Conservation (phyloP, 1,140 invertebrate species). For the Drosophila orosa region DNA sequence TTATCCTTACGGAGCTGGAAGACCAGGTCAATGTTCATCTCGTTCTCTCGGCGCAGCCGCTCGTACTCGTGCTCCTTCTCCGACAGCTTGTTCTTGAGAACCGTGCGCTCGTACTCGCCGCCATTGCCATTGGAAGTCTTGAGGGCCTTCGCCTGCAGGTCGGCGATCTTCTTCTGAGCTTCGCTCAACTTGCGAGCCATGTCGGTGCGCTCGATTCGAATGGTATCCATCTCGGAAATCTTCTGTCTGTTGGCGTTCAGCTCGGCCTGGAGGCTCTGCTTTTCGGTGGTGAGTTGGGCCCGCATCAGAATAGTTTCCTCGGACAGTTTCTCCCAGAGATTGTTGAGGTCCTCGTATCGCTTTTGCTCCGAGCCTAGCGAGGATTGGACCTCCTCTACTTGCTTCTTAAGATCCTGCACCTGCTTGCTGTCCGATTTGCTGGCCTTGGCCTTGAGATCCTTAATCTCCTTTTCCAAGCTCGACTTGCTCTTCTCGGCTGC, state of each 20-base stretch:
- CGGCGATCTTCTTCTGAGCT: conserved; percentile 87
- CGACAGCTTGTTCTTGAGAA: conserved; percentile 88
- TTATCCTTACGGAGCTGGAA: conserved; percentile 89
- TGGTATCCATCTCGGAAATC: conserved; percentile 68
- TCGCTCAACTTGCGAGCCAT: conserved; percentile 88
- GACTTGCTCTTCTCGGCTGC: conserved; percentile 85
- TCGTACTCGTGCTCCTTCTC: conserved; percentile 91
- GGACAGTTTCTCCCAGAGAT: conserved; percentile 92
- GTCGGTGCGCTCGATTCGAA: conserved; percentile 74
- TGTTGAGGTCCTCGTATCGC: conserved; percentile 91
- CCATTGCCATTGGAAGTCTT: conserved; percentile 83
- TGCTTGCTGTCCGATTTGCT: conserved; percentile 85
- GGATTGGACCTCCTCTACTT: conserved; percentile 87
- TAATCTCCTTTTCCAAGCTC: conserved; percentile 85
- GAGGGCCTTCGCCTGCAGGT: conserved; percentile 68
- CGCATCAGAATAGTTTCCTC: conserved; percentile 93
- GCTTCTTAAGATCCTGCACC: conserved; percentile 87
- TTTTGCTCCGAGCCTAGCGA: conserved; percentile 88
- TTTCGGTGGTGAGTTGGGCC: conserved; percentile 90
- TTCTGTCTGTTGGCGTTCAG: conserved; percentile 68
- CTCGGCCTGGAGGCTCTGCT: conserved; percentile 87
- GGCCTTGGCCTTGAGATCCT: conserved; percentile 85
- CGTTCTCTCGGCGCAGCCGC: conserved; percentile 89
- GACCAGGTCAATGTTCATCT: conserved; percentile 89
- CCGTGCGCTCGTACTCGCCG: conserved; percentile 87